Evolutionary conservation across 2,888 invertebrate genomes (phyloP), one percentile per base, ranked within the genome.

Genomic region (Nematopogon swammerdamellus): DNA sequence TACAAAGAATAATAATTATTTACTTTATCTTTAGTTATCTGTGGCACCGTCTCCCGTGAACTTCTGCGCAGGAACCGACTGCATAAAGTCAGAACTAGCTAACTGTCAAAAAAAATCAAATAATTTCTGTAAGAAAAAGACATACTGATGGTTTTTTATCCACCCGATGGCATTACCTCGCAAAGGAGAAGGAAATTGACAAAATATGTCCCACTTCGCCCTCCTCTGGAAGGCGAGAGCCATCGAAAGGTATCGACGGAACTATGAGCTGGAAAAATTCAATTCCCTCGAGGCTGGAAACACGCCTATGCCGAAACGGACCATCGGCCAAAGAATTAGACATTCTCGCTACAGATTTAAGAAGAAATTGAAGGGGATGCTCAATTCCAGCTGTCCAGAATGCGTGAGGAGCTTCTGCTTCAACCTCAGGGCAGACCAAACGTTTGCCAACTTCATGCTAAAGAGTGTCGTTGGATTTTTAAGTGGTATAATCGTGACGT

Each of bases 391-490:
- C 25, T 25, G 25, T 25, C 82, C 61, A 8, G 83, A 59, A 58
- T 73, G 63, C 60, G 79, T 61, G 6, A 61, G 60, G 1, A 53
- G 70, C 6, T 66, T 68, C 0, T 72, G 70, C 50, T 62, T 71
- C 6, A 68, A 65, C 51, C 49, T 76, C 10, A 63, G 53, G 65
- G 82, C 60, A 68, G 86, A 59, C 73, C 86, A 58, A 56, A 68
- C 68, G 0, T 66, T 74, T 48, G 68, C 72, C 0, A 86, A 88
- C 64, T 85, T 82, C 54, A 63, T 85, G 2, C 49, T 84, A 17
- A 88, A 86, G 60, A 87, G 87, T 59, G 54, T 85, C 1, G 57
- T 85, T 14, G 89, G 89, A 1, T 88, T 89, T 56, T 53, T 85
- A 1, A 80, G 84, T 18, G 89, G 89, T 1, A 77, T 86, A 45